Conservation (phyloP, 2,888 invertebrate species). For the Nymphalis urticae region DNA sequence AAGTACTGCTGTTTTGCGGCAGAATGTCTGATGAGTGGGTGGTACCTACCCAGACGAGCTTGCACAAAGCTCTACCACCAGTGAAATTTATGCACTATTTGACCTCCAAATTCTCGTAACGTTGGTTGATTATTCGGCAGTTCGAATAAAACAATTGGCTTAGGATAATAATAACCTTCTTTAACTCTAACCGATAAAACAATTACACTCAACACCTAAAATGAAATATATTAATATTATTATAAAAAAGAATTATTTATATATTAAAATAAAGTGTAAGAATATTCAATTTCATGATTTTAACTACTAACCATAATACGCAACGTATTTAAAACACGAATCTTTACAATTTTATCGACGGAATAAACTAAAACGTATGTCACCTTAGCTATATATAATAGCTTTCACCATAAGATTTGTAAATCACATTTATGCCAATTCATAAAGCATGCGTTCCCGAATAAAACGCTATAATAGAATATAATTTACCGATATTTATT, state of each 20-base stretch:
- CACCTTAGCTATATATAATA: conserved; percentile 59
- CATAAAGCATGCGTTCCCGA: conserved; percentile 52
- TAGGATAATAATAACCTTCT: conserved; percentile 38
- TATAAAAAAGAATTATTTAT: neutral
- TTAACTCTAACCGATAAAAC: conserved; percentile 19
- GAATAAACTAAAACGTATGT: conserved; percentile 47
- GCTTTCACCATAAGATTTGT: conserved; percentile 54
- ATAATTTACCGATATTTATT: neutral
- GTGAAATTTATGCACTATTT: neutral
- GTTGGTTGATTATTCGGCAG: conserved; percentile 19
- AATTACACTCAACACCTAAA: conserved; percentile 32
- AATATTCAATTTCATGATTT: conserved; percentile 1
- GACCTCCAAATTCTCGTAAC: neutral
- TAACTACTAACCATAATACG: conserved; percentile 51
- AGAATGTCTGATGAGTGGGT: too few species aligned
- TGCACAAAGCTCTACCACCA: too few species aligned
- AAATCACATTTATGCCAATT: conserved; percentile 47
- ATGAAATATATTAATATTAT: conserved; percentile 19
- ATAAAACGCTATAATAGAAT: too few species aligned
- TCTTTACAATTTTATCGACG: conserved; percentile 40
- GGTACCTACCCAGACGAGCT: too few species aligned
- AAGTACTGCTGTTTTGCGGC: too few species aligned
- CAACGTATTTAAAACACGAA: conserved; percentile 47
- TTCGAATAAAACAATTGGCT: conserved; percentile 34
- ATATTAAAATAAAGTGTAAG: neutral